Conservation (phyloP, 1,140 invertebrate genomes). For the Neocloeon triangulifer region DNA sequence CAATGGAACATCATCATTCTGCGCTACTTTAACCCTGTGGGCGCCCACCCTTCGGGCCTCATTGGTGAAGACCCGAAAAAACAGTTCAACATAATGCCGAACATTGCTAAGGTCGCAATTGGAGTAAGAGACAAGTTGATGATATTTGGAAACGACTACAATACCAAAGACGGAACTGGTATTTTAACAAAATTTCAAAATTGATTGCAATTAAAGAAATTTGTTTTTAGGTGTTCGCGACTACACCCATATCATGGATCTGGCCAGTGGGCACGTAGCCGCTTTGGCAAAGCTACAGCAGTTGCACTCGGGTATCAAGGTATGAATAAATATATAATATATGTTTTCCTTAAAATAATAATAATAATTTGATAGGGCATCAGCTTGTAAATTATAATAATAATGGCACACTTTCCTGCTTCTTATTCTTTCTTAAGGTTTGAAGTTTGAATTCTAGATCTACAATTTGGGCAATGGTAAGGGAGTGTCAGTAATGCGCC, state of each 20-base stretch:
- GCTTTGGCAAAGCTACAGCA: conserved; percentile 43
- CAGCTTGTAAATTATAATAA: too few species aligned
- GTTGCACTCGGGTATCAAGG: conserved; percentile 32
- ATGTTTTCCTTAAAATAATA: too few species aligned
- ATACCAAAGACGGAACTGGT: conserved; percentile 80
- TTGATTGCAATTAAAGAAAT: conserved; percentile 4
- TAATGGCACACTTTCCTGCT: too few species aligned
- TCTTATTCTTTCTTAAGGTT: too few species aligned
- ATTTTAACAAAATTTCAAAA: conserved; percentile 7
- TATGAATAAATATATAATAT: too few species aligned
- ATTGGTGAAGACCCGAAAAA: conserved; percentile 84
- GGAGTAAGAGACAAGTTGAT: conserved; percentile 52
- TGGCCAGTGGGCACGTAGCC: conserved; percentile 70
- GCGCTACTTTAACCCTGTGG: conserved; percentile 85
- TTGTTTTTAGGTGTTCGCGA: conserved; percentile 53
- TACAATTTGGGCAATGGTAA: conserved; percentile 79
- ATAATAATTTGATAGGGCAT: too few species aligned
- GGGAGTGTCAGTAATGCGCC: conserved; percentile 61
- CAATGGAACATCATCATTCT: conserved; percentile 74
- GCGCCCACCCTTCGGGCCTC: conserved; percentile 64
- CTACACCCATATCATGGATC: conserved; percentile 85
- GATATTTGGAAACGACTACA: conserved; percentile 74
- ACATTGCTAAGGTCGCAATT: conserved; percentile 58
- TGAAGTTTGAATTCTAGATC: too few species aligned
- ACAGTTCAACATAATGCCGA: conserved; percentile 74